phyloP scores from a whole-genome alignment of 2,797 vertebrate species.

The Protonibea diacanthus region DNA sequence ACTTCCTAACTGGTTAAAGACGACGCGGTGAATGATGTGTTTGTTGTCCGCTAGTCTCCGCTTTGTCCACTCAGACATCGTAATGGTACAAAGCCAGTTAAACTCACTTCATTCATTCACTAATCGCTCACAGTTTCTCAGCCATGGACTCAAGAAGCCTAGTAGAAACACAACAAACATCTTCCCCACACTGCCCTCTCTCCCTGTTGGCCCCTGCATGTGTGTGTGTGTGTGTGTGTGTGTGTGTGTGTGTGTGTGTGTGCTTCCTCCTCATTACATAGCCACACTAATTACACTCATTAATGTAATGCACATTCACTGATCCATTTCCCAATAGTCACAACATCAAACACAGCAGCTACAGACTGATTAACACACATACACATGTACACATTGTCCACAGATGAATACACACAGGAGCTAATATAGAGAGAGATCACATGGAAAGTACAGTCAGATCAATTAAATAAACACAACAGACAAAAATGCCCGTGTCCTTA shows the following conservation, averaged over 20 bases:
- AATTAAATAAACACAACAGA: background rate
- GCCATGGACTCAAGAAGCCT: conserved; percentile 51
- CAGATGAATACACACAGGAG: conserved; percentile 65
- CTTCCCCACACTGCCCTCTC: conserved; percentile 61
- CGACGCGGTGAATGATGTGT: conserved; percentile 29
- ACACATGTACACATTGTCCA: conserved; percentile 73
- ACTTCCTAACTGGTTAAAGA: conserved; percentile 39
- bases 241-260: conserved; percentile 32
- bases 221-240: conserved; percentile 35
- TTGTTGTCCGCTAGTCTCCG: conserved; percentile 34
- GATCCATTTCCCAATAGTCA: conserved; percentile 83
- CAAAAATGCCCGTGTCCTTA: background rate
- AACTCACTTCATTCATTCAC: conserved; percentile 44
- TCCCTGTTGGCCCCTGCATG: conserved; percentile 64
- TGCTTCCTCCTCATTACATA: conserved; percentile 76
- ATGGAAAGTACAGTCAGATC: conserved; percentile 39
- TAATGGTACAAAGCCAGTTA: conserved; percentile 14
- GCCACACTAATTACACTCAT: conserved; percentile 85
- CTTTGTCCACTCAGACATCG: conserved; percentile 37
- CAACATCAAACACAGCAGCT: conserved; percentile 82
- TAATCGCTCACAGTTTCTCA: conserved; percentile 57
- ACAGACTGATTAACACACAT: conserved; percentile 74
- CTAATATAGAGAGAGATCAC: conserved; percentile 64
- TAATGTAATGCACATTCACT: conserved; percentile 87
- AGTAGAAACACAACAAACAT: conserved; percentile 71